Base-by-base conservation (phyloP, 2,797 vertebrate species). In the Brachyrhaphis roseni region DNA sequence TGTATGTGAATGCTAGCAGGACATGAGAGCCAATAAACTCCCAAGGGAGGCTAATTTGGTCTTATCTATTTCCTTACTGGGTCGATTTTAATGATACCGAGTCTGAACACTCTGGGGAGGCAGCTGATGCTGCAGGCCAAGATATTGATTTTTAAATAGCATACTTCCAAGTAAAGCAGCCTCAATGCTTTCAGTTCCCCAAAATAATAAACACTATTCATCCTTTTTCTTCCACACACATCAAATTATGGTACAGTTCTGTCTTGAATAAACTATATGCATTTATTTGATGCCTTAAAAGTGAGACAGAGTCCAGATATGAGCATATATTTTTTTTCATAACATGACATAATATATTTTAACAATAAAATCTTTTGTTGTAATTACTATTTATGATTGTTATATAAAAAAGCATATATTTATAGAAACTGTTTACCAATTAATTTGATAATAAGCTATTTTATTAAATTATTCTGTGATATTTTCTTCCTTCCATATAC, bases 11-110 rank as follows among this genome's bases (percentile, higher is more conserved):
- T 74, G 66, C 74, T 80, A n/a, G 46, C 72, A 84, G 82, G 80
- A 85, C 86, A 84, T 16, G 2, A 31, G 79, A 73, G 79, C 43
- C 0, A 45, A 4, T 11, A 0, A 64, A 62, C 68, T 84, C 89
- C 82, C 81, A 13, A 0, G 57, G 82, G 84, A 80, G 49, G 72
- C 73, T 88, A 90, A 88, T 91, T 70, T 41, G 70, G 80, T 82
- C 62, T 66, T 74, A 87, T 90, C 82, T 75, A 86, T 84, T 90
- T 88, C 80, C 78, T 86, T 77, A 87, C 79, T 89, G 88, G 91
- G 88, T 91, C 83, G 80, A 78, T 84, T 72, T 80, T 84, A 84
- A 91, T 84, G 84, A 84, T 82, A 68, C 13, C 5, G 45, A 77
- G 78, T 51, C 75, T 74, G 4, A 0, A 16, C 49, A 12, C 72